These are phyloP conservation scores for Polyommatus iphigenia DNA, from an alignment of 2,888 invertebrate genomes.

Conservation along the genomic window DNA sequence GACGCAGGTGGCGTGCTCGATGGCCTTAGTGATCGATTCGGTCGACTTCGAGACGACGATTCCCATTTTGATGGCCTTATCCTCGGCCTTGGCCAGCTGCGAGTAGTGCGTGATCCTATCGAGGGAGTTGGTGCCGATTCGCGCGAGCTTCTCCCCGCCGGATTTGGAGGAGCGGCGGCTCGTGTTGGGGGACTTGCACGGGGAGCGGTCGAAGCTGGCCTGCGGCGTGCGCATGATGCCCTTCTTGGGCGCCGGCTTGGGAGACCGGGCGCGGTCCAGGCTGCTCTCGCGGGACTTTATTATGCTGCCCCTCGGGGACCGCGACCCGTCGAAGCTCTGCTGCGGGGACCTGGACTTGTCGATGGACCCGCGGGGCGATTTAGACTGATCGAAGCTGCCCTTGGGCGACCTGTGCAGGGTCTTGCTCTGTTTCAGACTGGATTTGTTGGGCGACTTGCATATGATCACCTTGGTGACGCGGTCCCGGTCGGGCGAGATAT, in stretches of 20 bases:
- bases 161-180: slow-evolving; percentile 70
- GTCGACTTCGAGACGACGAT: slow-evolving; percentile 80
- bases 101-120: slow-evolving; percentile 75
- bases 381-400: slow-evolving; percentile 75
- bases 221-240: slow-evolving; percentile 77
- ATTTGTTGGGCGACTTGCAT: slow-evolving; percentile 76
- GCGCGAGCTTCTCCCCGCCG: slow-evolving; percentile 67
- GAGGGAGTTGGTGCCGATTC: slow-evolving; percentile 73
- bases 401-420: slow-evolving; percentile 74
- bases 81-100: slow-evolving; percentile 73
- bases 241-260: slow-evolving; percentile 74
- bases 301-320: slow-evolving; percentile 73
- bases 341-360: slow-evolving; percentile 80
- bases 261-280: slow-evolving; percentile 68
- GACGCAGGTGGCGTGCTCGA: slow-evolving; percentile 86
- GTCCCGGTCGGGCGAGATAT: slow-evolving; percentile 65
- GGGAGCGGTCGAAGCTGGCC: slow-evolving; percentile 73
- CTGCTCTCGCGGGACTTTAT: slow-evolving; percentile 75
- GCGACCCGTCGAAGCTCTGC: slow-evolving; percentile 76
- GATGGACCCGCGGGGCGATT: slow-evolving; percentile 79
- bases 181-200: slow-evolving; percentile 70
- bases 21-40: slow-evolving; percentile 76
- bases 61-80: slow-evolving; percentile 76
- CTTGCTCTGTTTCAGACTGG: slow-evolving; percentile 69
- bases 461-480: slow-evolving; percentile 75